These are phyloP conservation scores for Yponomeuta evonymella DNA, from an alignment of 2,888 invertebrate genomes.

Conservation along the genomic window DNA sequence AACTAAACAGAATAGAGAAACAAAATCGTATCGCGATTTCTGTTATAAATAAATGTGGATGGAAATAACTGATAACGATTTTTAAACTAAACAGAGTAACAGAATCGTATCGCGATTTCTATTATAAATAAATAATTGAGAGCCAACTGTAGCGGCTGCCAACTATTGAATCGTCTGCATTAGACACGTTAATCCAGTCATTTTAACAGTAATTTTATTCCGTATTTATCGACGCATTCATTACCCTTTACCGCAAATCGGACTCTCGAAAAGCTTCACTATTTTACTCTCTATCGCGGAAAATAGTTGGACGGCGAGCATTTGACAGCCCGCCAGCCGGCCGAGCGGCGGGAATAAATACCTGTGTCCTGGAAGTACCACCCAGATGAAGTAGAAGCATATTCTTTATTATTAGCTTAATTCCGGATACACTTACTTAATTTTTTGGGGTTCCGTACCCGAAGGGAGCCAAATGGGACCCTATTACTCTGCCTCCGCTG, in stretches of 20 bases:
- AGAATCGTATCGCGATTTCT: not conserved
- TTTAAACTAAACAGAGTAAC: constrained; percentile 13
- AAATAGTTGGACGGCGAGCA: constrained; percentile 15
- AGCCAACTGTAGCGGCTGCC: not conserved
- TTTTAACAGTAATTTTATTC: constrained; percentile 77
- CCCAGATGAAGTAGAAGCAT: too few relatives aligned
- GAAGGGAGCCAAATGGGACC: too few relatives aligned
- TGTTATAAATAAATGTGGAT: not conserved
- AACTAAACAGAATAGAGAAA: not conserved
- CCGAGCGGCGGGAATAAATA: not conserved
- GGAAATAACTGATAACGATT: constrained; percentile 1
- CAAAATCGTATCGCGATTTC: not conserved
- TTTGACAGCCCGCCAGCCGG: constrained; percentile 9
- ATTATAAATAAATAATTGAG: not conserved
- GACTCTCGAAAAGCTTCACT: constrained; percentile 70
- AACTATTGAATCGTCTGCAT: constrained; percentile 64
- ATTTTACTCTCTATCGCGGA: constrained; percentile 49
- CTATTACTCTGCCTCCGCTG: too few relatives aligned
- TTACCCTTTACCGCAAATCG: constrained; percentile 73
- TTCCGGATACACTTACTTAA: too few relatives aligned
- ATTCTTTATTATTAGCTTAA: too few relatives aligned
- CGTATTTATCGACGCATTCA: constrained; percentile 76
- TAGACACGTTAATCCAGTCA: constrained; percentile 77
- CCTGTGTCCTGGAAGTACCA: constrained; percentile 9
- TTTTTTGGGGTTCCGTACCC: too few relatives aligned